phyloP scores from a whole-genome alignment of 1,140 invertebrate genomes.

The Ruditapes philippinarum region DNA sequence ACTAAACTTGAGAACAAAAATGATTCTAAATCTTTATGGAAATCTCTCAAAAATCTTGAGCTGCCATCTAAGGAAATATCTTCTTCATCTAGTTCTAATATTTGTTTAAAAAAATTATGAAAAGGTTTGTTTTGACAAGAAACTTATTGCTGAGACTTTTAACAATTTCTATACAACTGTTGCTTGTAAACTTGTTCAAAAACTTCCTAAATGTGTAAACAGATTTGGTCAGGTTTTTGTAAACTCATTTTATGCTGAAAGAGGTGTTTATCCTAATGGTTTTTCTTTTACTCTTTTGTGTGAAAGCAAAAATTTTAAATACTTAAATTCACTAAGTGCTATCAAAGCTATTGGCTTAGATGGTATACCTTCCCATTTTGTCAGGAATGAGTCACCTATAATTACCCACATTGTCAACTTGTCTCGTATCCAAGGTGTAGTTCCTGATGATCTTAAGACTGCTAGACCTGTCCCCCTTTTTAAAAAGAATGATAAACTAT shows the following conservation, averaged over 20 bases:
- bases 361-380: conserved; percentile 12
- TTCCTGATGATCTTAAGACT: conserved; percentile 34
- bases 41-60: conserved; percentile 40
- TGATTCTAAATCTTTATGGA: conserved; percentile 42
- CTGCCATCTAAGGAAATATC: conserved; percentile 38
- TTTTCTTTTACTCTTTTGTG: conserved; percentile 15
- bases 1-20: conserved; percentile 40
- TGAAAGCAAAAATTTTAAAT: conserved; percentile 13
- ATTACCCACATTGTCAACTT: conserved; percentile 16
- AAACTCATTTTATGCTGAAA: not conserved
- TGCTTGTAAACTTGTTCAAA: conserved; percentile 38
- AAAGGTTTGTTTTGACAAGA: conserved; percentile 29
- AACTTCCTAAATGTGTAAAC: conserved; percentile 2
- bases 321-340: not conserved
- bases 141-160: conserved; percentile 13
- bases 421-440: not conserved
- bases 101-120: conserved; percentile 18
- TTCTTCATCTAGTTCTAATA: conserved; percentile 7
- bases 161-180: conserved; percentile 26
- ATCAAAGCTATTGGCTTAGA: conserved; percentile 27
- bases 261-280: not conserved
- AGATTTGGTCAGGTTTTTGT: conserved; percentile 16
- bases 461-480: conserved; percentile 46
- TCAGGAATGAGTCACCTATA: not conserved
- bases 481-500: conserved; percentile 40